These are phyloP conservation scores for Pentalonia nigronervosa DNA, from an alignment of 1,140 invertebrate genomes.

Conservation along the genomic window DNA sequence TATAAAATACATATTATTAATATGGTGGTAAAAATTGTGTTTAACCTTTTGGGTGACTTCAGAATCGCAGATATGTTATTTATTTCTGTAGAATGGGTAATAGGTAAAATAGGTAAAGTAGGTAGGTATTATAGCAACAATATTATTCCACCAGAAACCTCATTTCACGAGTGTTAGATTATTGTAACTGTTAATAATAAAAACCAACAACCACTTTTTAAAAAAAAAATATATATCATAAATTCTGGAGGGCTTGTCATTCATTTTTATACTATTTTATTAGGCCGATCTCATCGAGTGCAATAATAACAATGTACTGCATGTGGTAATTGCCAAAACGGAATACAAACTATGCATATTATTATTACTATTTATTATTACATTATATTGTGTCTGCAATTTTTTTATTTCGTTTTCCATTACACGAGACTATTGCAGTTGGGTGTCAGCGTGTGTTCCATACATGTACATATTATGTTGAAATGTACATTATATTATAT, in stretches of 20 bases:
- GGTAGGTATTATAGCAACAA: not conserved
- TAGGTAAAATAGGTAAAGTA: not conserved
- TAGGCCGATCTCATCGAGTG: not conserved
- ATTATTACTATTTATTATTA: not conserved
- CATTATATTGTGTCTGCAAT: not conserved
- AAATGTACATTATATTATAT: not conserved
- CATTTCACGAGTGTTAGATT: not conserved
- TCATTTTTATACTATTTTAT: not conserved
- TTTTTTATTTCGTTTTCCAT: not conserved
- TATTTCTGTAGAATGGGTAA: not conserved
- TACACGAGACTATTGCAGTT: not conserved
- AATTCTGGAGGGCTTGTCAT: not conserved
- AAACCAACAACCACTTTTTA: not conserved
- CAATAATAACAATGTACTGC: not conserved
- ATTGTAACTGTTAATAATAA: not conserved
- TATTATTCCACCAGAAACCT: not conserved
- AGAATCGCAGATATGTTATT: not conserved
- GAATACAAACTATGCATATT: not conserved
- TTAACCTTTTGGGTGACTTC: not conserved
- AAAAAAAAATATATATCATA: not conserved
- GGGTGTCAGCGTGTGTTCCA: not conserved
- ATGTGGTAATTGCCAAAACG: not conserved
- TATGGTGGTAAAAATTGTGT: not conserved
- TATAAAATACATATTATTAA: not conserved
- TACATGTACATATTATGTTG: not conserved